A percentile compares a stretch with the other conserved stretches of the same genome.
Evolutionary conservation across 2,113 vertebrate genomes (phyloP).

Genomic region (Cyprinodon tularosa): DNA sequence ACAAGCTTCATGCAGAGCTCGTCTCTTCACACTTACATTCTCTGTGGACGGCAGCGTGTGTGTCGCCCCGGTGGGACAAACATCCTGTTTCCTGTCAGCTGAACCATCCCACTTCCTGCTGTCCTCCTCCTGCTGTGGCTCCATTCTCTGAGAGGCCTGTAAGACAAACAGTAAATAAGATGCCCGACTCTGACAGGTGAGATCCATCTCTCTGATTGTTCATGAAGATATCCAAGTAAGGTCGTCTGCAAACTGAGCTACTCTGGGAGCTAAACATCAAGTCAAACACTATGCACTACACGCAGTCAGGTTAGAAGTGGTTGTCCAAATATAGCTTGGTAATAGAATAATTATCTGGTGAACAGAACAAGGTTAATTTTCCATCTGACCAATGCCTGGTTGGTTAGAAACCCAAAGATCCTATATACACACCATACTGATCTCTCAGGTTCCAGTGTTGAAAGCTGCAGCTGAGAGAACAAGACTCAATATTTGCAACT

Average conservation of each 20-base stretch:
- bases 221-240: background rate
- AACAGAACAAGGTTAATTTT: too few species aligned
- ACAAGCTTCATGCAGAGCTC: background rate
- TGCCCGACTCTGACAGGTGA: background rate
- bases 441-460: too few species aligned
- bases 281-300: too few species aligned
- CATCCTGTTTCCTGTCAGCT: constrained; percentile 79
- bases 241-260: background rate
- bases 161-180: background rate
- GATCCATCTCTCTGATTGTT: background rate
- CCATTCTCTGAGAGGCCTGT: constrained; percentile 74
- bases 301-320: too few species aligned
- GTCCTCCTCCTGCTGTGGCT: constrained; percentile 76
- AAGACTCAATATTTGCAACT: too few species aligned
- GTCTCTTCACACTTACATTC: constrained; percentile 79
- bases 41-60: constrained; percentile 80
- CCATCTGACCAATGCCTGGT: too few species aligned
- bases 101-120: constrained; percentile 83
- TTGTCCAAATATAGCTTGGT: too few species aligned
- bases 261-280: too few species aligned
- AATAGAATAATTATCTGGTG: too few species aligned
- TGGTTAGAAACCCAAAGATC: too few species aligned
- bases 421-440: too few species aligned
- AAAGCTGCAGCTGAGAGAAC: too few species aligned
- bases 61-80: constrained; percentile 66